Evolutionary conservation across 1,140 invertebrate genomes (phyloP).

Genomic region (Tetramorium simillimum): DNA sequence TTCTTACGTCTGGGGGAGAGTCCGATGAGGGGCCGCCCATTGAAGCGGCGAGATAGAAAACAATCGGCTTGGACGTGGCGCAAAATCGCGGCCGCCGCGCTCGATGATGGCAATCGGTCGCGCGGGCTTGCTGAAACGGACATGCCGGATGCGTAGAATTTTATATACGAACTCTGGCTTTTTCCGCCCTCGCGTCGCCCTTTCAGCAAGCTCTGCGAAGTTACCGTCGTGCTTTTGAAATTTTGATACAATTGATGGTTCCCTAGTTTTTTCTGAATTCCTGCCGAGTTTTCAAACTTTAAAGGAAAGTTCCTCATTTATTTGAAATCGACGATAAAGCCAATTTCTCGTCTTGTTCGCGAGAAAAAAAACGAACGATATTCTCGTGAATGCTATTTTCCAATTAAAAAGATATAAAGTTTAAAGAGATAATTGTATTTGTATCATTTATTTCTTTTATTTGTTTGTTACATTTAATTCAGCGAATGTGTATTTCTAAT

Average conservation of each 20-base stretch:
- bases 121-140: neutral
- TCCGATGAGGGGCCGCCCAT: conserved; percentile 31
- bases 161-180: neutral
- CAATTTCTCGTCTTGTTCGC: neutral
- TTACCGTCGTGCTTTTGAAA: conserved; percentile 1
- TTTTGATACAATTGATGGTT: conserved; percentile 24
- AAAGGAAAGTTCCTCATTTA: conserved; percentile 1
- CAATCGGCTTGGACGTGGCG: conserved; percentile 37
- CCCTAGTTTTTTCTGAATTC: neutral
- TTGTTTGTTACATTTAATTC: conserved; percentile 9
- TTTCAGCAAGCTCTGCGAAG: conserved; percentile 5
- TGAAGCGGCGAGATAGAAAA: conserved; percentile 46
- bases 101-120: neutral
- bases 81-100: conserved; percentile 27
- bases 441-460: neutral
- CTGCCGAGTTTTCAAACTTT: neutral
- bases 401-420: conserved; percentile 9
- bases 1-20: conserved; percentile 44
- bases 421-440: conserved; percentile 1
- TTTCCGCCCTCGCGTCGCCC: neutral
- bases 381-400: neutral
- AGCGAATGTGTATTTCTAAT: neutral
- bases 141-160: conserved; percentile 23
- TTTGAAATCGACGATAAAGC: neutral
- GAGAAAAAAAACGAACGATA: neutral